Base-by-base conservation (phyloP, 1,140 invertebrate genomes). In the Babylonia areolata region DNA sequence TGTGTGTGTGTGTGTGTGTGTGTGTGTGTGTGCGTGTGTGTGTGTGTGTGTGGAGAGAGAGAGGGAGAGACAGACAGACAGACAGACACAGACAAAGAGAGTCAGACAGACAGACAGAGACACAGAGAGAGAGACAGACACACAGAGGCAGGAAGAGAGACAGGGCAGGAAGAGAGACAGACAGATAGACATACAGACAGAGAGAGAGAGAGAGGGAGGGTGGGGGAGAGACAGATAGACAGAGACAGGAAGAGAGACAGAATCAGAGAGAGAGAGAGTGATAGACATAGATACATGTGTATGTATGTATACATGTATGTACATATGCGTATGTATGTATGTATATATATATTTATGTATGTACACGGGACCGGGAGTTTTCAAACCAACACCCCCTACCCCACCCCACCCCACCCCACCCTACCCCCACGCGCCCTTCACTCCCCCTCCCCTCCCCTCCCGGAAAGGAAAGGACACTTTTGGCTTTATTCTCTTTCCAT, bases 221-320 rank as follows among this genome's bases (percentile, higher is more conserved):
- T 54, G 79, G 33, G 51, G 54, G 79, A 81, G 79, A 81, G 79
- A 81, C 42, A 81, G 28, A 81, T 6, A 81, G 79, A 81, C 33
- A 81, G 79, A 58, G 79, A 51, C 42, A 58, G 79, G 31, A 11
- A 40, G 9, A 40, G 75, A 77, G 75, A 40, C 37, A 40, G 75
- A 20, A 37, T 40, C 11, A 33, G 79, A 54, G 79, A 81, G 46
- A 81, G 23, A 54, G 79, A 81, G 31, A 81, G 79, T n/a, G n/a
- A n/a, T n/a, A n/a, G n/a, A n/a, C n/a, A n/a, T n/a, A n/a, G n/a
- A n/a, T n/a, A n/a, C 20, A 20, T 54, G 51, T 54, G 51, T 54
- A 20, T 54, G 51, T 54, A 20, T 54, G 51, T 54, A 20, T 54
- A 20, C 20, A 20, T 54, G 51, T 54, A 20, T 54, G 51, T 54